phyloP scores from a whole-genome alignment of 2,113 vertebrate species.

The Oryzias celebensis region DNA sequence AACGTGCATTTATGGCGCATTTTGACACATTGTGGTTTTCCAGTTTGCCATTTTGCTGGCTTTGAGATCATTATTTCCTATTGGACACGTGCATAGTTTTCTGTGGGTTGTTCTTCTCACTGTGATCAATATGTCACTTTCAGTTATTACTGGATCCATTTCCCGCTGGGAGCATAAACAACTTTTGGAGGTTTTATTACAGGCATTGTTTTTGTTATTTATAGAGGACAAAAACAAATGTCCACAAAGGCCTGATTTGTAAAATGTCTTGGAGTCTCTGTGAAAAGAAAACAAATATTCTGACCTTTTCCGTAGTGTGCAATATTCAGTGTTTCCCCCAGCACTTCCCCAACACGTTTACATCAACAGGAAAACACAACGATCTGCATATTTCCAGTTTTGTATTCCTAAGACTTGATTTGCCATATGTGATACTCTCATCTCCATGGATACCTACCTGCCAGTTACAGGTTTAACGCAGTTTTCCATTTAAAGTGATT shows the following conservation, averaged over 20 bases:
- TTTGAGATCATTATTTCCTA: neutral
- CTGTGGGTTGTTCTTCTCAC: neutral
- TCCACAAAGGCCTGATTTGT: too few relatives aligned
- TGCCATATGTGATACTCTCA: neutral
- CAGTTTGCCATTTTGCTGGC: neutral
- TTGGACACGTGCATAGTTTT: neutral
- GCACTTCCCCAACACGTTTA: too few relatives aligned
- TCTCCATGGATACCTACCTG: slow-evolving; percentile 5
- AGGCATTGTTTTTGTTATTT: too few relatives aligned
- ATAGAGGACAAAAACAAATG: too few relatives aligned
- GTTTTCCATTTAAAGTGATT: neutral
- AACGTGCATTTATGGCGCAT: too few relatives aligned
- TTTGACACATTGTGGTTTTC: neutral
- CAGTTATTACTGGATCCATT: too few relatives aligned
- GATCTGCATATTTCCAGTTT: neutral
- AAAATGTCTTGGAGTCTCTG: neutral
- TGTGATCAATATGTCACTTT: neutral
- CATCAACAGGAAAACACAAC: neutral
- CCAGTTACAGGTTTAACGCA: neutral
- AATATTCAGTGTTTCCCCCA: neutral
- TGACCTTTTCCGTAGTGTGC: slow-evolving; percentile 12
- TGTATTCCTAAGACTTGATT: neutral
- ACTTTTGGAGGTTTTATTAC: too few relatives aligned
- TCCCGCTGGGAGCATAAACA: too few relatives aligned
- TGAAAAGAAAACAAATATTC: slow-evolving; percentile 10